Conservation (phyloP, 2,797 vertebrate species). For the Carduelis carduelis region DNA sequence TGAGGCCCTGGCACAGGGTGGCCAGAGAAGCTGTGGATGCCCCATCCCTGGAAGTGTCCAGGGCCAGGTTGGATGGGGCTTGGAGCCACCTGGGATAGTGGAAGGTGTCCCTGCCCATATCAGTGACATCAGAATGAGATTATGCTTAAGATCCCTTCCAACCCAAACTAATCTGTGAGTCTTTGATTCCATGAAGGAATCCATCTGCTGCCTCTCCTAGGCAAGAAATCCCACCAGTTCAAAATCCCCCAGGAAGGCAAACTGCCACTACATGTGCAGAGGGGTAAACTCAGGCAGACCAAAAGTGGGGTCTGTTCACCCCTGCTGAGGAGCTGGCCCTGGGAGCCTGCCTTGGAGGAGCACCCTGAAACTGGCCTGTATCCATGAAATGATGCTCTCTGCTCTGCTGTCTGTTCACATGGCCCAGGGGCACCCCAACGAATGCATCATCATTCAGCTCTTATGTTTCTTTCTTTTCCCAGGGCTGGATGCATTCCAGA, state of each 20-base stretch:
- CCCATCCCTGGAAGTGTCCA: background rate
- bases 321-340: background rate
- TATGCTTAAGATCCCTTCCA: background rate
- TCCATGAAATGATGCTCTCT: background rate
- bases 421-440: background rate
- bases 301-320: background rate
- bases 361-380: background rate
- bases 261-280: background rate
- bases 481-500: background rate
- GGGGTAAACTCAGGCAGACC: background rate
- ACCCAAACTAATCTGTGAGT: background rate
- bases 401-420: background rate
- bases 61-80: fast-evolving
- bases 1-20: fast-evolving
- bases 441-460: background rate
- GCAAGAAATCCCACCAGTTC: background rate
- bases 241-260: background rate
- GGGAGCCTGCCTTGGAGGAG: background rate
- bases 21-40: background rate
- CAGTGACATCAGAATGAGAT: background rate
- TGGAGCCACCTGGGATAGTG: fast-evolving
- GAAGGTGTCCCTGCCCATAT: background rate
- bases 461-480: background rate
- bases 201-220: background rate
- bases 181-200: background rate